Evolutionary conservation across 1,140 invertebrate genomes (phyloP), one percentile per base, ranked within the genome.

Genomic region (Augochlora pura): DNA sequence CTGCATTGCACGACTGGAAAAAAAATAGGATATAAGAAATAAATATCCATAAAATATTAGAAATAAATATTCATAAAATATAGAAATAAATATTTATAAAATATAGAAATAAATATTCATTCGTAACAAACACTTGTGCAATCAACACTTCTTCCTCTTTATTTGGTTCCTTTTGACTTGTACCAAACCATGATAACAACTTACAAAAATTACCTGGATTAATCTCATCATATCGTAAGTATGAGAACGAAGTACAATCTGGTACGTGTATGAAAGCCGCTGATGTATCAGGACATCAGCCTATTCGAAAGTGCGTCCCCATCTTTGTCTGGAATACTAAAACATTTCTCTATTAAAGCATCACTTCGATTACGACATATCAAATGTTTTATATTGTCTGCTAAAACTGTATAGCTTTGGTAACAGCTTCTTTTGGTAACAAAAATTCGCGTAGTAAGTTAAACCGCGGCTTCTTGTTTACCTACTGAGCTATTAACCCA

Each of bases 231-330:
- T 8, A 62, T n/a, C 57, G 91, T 80, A 57, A 62, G 95, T 94
- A 89, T 4, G 5, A 52, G 49, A 52, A 95, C 42, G 12, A 46
- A 14, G 12, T 12, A 46, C n/a, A n/a, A n/a, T 46, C 14, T 94
- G n/a, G n/a, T n/a, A 62, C 97, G 97, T 12, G 97, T 98, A 87
- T 98, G 97, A 90, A 97, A 98, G 12, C 97, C 97, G 91, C 96
- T 97, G 95, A 98, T 97, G 87, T 98, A 98, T 97, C 97, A 98
- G n/a, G 97, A 96, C 92, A 98, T 96, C 12, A 98, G 91, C 97
- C 98, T 98, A 52, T 96, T 95, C n/a, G 96, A 96, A 9, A 97
- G 89, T 2, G 96, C 95, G 86, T 97, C 96, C 14, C 95, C 94
- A 80, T 96, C 94, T 73, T 91, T 92, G 64, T 92, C 89, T 27